Base-by-base conservation (phyloP, 2,797 vertebrate genomes). In the Betta splendens region DNA sequence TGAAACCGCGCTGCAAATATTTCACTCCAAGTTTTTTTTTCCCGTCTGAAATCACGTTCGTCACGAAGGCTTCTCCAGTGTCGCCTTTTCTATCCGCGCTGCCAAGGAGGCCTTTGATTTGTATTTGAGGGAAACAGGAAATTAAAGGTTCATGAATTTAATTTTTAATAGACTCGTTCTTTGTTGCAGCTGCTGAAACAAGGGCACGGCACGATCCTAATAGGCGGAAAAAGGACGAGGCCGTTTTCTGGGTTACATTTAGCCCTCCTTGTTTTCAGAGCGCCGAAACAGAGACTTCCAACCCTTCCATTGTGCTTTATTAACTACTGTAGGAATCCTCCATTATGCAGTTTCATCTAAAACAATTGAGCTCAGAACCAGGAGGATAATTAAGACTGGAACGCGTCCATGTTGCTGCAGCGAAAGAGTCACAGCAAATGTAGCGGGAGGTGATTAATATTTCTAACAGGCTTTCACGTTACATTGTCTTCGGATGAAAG, bases 301-400 rank as follows among this genome's bases (percentile, higher is more conserved):
- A 75, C 60, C 31, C 38, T 42, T 29, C 26, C 12, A 44, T 49
- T 70, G 45, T 39, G 53, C 49, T 77, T 71, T 64, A 46, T 67
- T 70, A 71, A 68, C 10, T 53, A 32, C n/a, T n/a, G n/a, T n/a
- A 36, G 68, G 68, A 70, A 29, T 23, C 26, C 44, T 65, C 64
- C 61, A 79, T 71, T 78, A 72, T 81, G 64, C 68, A n/a, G 38
- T 81, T 80, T 81, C 56, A 79, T 81, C 80, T 64, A 59, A 69
- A 55, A 18, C 28, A 33, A 25, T 28, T 40, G 37, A 53, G 52
- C 36, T 2, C 44, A 16, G 17, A 22, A 46, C 40, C 20, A 48
- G 33, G 42, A 48, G 51, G 45, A 60, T 66, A 52, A 70, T 70
- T 63, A 72, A 50, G 35, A 46, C 60, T 75, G 43, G 39, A 40